Evolutionary conservation across 1,140 invertebrate genomes (phyloP), one percentile per base, ranked within the genome.

Genomic region (Drosophila leontia): DNA sequence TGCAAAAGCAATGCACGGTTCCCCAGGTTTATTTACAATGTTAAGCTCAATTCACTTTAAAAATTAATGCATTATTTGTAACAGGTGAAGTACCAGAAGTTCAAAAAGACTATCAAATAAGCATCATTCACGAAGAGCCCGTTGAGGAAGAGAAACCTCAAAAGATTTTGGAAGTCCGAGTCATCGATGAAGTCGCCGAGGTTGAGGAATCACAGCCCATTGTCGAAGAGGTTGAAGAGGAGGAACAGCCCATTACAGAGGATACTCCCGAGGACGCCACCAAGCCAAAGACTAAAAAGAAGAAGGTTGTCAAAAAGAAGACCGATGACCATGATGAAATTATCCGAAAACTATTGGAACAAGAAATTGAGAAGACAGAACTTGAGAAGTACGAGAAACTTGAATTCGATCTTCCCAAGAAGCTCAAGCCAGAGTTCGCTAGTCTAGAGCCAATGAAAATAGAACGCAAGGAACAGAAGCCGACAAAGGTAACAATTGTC

Each of bases 331-430:
- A 92, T 47, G 92, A 92, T 79, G 82, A 85, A 48, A 78, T 92
- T 26, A 92, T 92, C 29, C 75, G 82, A 53, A 88, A 87, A 23
- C 34, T 92, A 15, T 67, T 93, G 41, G 90, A 86, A 45, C 90
- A 92, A 64, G 91, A 93, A 77, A 86, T 92, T 60, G 80, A 91
- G 15, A 92, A 91, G 77, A 92, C 93, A 6, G 92, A 93, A 75
- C 79, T 92, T 48, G 90, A 91, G 69, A 92, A 92, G 68, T 92
- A 91, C 61, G 92, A 92, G 56, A 91, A 86, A 78, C 19, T 91
- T 29, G 82, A 92, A 32, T 88, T 92, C 51, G 90, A 86, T 64
- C 39, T 79, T 19, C 88, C 91, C n/a, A 80, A 90, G 50, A 91
- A 90, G 44, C 56, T 91, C 12, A 93, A 93, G 39, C 92, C 92